Evolutionary conservation across 2,888 invertebrate species (phyloP), one percentile per base, ranked within the genome.

Genomic region (Melinaea marsaeus): DNA sequence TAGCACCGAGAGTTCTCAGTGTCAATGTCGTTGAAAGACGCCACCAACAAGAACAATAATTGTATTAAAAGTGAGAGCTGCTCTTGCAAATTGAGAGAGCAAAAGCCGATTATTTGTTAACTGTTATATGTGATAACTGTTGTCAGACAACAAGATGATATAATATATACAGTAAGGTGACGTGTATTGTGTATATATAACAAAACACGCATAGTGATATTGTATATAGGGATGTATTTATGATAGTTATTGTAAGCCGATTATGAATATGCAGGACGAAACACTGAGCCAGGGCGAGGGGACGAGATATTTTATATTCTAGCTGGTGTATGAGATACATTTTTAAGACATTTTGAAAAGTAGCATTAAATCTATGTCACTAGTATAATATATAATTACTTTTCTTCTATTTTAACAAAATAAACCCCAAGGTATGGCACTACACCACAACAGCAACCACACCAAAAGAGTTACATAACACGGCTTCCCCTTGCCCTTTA

Each of bases 251-350:
- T 54, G 7, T 34, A 13, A 57, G 57, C 46, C 32, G 61, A 47
- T 55, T 60, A 58, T 61, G 70, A 76, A 78, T 77, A 72, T 66
- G 64, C 75, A 75, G 76, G 74, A 75, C 67, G 75, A 74, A 80
- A 87, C 84, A 71, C 65, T 86, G 88, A 88, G 89, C 88, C 88
- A 79, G 76, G 86, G 79, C 79, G 79, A 82, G 79, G 78, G 71
- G 71, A 76, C 22, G 22, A 22, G 22, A 22, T 22, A 22, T 22
- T 22, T 22, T 22, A 22, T 22, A 22, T 22, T 22, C 22, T 22
- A 22, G 22, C 22, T 22, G 22, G 22, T 22, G 22, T 22, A 22
- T 22, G 22, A 22, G 22, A 22, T 22, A 22, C 22, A 22, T 22
- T 22, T 22, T 22, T 22, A 22, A 22, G 22, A 22, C 22, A 22